Percentiles rank a stretch among this genome's conserved stretches.
phyloP scores from a whole-genome alignment of 2,797 vertebrate genomes.

The Falco berigora region DNA sequence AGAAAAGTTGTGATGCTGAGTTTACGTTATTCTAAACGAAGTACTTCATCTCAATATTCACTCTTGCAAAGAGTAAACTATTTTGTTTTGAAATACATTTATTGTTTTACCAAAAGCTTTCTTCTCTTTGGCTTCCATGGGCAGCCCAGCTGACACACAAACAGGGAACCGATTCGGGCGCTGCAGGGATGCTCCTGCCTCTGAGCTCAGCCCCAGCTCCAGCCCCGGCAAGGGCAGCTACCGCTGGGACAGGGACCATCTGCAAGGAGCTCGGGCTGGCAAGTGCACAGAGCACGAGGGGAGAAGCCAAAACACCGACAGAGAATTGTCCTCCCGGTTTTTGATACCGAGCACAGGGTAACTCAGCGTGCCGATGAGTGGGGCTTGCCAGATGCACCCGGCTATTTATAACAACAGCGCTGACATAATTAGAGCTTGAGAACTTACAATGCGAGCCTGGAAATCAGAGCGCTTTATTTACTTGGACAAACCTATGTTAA shows the following conservation, averaged over 20 bases:
- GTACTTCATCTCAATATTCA: background rate
- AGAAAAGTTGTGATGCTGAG: background rate
- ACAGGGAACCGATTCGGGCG: background rate
- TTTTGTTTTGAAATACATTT: background rate
- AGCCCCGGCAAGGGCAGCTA: background rate
- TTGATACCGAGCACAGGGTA: accelerated
- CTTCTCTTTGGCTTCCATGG: background rate
- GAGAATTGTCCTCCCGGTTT: background rate
- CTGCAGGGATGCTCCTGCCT: accelerated
- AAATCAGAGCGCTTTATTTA: background rate
- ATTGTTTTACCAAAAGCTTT: background rate
- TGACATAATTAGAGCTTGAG: background rate
- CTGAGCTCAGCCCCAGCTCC: background rate
- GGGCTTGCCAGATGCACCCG: background rate
- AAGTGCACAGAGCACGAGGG: accelerated
- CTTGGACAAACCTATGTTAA: background rate
- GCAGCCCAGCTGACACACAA: background rate
- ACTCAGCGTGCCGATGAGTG: background rate
- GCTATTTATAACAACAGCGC: background rate
- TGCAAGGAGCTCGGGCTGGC: background rate
- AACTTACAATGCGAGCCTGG: background rate
- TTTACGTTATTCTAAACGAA: background rate
- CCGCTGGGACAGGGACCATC: background rate
- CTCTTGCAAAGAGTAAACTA: too few species aligned
- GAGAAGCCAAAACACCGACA: background rate